Percentiles rank a stretch among this genome's conserved stretches.
These are phyloP conservation scores for Thamnaconus septentrionalis DNA, from an alignment of 2,113 vertebrate genomes.

Conservation along the genomic window DNA sequence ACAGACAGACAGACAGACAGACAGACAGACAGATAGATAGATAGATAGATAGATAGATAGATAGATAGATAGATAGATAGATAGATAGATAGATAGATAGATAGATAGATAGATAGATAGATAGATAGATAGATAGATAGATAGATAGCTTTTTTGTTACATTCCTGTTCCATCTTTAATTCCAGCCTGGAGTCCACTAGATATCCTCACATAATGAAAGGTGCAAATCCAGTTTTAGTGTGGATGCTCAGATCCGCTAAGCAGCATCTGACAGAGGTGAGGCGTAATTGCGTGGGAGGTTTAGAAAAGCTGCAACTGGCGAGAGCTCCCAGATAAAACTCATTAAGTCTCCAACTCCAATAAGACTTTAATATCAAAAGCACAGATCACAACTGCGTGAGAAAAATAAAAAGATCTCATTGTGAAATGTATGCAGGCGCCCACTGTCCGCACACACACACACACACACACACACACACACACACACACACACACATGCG, in stretches of 20 bases:
- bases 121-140: no score
- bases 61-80: no score
- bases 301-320: constrained; percentile 27
- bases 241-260: constrained; percentile 21
- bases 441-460: background rate
- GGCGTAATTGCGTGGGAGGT: constrained; percentile 52
- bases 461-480: background rate
- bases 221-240: constrained; percentile 7
- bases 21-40: background rate
- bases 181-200: background rate
- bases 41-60: background rate
- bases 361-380: constrained; percentile 66
- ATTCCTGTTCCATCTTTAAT: background rate
- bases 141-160: no score
- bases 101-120: no score
- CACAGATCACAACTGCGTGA: constrained; percentile 55
- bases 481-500: constrained; percentile 6
- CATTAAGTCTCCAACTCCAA: constrained; percentile 62
- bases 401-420: constrained; percentile 48
- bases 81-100: no score
- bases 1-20: background rate
- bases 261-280: constrained; percentile 27
- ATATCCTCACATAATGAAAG: no score
- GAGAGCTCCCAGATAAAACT: constrained; percentile 59
- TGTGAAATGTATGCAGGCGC: constrained; percentile 16